Evolutionary conservation across 2,888 invertebrate genomes (phyloP), one percentile per base, ranked within the genome.

Genomic region (Timandra comae): DNA sequence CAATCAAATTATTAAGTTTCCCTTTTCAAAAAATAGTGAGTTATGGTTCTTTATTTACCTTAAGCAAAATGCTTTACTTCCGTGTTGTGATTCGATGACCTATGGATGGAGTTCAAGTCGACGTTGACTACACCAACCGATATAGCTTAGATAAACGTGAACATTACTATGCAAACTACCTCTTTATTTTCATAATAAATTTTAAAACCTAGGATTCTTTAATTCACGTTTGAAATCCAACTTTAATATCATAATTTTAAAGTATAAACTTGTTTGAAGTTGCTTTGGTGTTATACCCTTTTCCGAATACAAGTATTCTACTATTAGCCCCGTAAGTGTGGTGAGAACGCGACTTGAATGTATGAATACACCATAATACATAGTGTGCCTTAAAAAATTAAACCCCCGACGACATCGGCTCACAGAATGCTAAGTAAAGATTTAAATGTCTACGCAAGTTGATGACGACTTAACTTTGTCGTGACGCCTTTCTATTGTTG

Each of bases 121-220:
- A 16, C 50, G 48, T 50, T 60, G 62, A 54, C 64, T 64, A 62
- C 62, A 63, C 64, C 58, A 43, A 61, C 69, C 67, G 67, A 76
- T 74, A 73, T 69, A 72, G 67, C 75, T 78, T 72, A 77, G 78
- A 78, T 79, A 79, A 78, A 78, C 72, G 70, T 54, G 58, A 65
- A 78, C 74, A 76, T 80, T 77, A 67, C 77, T 78, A 80, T 80
- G 75, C 75, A 80, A 80, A 79, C 77, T 76, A 74, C 72, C 72
- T 66, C 64, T 61, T 56, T 39, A 34, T 46, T 44, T 34, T 23
- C 28, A 11, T 10, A 16, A 16, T 10, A 33, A 35, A 16, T 13
- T 12, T 30, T 41, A 68, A 43, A 50, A 47, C 66, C 27, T 49
- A 74, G 63, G 49, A 44, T 16, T 35, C 19, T 12, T 25, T 3